A percentile compares a stretch with the other conserved stretches of the same genome.
Conservation (phyloP, 2,797 vertebrate species). For the Todus mexicanus region DNA sequence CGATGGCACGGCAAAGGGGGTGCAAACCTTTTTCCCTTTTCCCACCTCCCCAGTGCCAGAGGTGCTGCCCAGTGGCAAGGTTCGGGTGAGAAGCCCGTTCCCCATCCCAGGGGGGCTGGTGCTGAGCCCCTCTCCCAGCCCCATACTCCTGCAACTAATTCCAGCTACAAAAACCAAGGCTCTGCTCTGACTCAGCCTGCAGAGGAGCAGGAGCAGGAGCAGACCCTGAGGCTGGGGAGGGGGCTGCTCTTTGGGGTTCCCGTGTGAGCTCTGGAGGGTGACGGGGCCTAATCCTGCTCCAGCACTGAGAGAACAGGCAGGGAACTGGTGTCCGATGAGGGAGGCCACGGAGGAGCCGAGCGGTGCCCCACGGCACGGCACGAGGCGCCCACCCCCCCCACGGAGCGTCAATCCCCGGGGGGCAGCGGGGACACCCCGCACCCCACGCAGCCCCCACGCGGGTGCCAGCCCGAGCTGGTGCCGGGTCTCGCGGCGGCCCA, state of each 20-base stretch:
- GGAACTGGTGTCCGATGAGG: background rate
- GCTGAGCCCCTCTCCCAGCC: background rate
- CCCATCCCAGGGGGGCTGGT: background rate
- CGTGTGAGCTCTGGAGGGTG: background rate
- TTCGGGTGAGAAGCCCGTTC: background rate
- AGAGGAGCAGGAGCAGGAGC: background rate
- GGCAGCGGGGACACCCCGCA: background rate
- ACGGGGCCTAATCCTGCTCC: background rate
- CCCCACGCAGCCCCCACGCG: fast-evolving
- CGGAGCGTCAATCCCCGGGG: fast-evolving
- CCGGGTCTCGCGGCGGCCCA: background rate
- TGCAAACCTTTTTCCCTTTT: fast-evolving
- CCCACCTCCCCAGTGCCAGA: background rate
- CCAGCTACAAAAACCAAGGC: background rate
- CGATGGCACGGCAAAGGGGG: fast-evolving
- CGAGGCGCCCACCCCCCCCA: fast-evolving
- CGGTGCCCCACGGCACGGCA: fast-evolving
- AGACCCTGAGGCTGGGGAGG: background rate
- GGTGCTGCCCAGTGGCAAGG: background rate
- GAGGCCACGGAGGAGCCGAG: background rate
- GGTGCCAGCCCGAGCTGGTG: background rate
- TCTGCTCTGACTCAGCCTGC: background rate
- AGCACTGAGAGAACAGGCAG: background rate
- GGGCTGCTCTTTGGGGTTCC: background rate
- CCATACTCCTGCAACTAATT: background rate